Base-by-base conservation (phyloP, 2,797 vertebrate species). In the Coregonus sp. region DNA sequence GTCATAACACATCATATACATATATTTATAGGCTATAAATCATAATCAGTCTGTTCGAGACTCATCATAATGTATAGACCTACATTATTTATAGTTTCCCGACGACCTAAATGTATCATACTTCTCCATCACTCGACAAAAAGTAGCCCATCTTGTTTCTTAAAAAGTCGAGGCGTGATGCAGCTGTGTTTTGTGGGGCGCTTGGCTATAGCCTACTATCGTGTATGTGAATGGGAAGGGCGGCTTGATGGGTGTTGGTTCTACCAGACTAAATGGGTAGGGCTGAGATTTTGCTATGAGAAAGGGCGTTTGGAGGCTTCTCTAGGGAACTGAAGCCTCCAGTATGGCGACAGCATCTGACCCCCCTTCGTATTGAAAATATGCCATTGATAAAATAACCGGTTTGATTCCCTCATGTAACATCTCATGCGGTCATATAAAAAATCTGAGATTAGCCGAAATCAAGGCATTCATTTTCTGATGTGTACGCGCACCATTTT, bases 101-200 rank as follows among this genome's bases (percentile, higher is more conserved):
- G 70, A 56, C 52, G 29, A 51, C 51, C 50, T 54, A 33, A n/a
- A 31, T 31, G 31, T 14, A 50, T 33, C 33, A 15, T 11, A 35
- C 61, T 33, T 50, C 31, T 52, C 20, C 16, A 83, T 76, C 78
- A 78, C 29, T 31, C n/a, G 29, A 29, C 54, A 9, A 61, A 9
- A 61, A 5, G n/a, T 25, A 4, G 31, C 3, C 14, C 37, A 79
- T 78, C 72, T 79, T 78, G n/a, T 73, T 84, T 75, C 75, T 82
- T 74, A 78, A 68, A 65, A 7, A 81, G n/a, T 84, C 86, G 81
- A 85, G 82, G 31, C 40, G 11, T 56, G 78, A 79, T 82, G 80
- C 70, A 74, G 80, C 86, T 86, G 83, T 86, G 83, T 75, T 75
- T 67, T 73, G 35, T 83, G n/a, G 84, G 85, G 87, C 87, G 88